Evolutionary conservation across 2,888 invertebrate species (phyloP).

Genomic region (Drosophila kokeensis): DNA sequence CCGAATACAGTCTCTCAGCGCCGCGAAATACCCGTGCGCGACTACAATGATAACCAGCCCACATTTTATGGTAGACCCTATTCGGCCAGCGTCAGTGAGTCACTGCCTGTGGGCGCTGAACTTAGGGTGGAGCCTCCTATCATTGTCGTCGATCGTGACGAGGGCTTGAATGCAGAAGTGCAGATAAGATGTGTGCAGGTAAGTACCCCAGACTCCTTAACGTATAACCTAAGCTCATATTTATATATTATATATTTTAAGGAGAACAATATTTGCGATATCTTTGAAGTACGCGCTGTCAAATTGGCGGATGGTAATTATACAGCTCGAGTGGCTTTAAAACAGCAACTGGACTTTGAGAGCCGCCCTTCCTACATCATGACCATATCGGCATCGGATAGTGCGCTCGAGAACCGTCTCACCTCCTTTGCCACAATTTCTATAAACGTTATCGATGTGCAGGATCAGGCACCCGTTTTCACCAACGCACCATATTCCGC

Average conservation of each 20-base stretch:
- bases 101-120: constrained; percentile 88
- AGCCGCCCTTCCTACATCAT: constrained; percentile 90
- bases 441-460: constrained; percentile 91
- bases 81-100: constrained; percentile 89
- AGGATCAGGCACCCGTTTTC: constrained; percentile 93
- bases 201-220: constrained; percentile 66
- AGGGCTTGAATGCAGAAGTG: constrained; percentile 90
- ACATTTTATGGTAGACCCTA: constrained; percentile 91
- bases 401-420: constrained; percentile 87
- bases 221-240: background rate
- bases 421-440: constrained; percentile 90
- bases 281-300: constrained; percentile 88
- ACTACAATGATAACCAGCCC: constrained; percentile 93
- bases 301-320: constrained; percentile 89
- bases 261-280: constrained; percentile 89
- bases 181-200: constrained; percentile 88
- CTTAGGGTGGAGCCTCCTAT: constrained; percentile 87
- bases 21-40: constrained; percentile 90
- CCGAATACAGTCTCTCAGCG: constrained; percentile 92
- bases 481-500: constrained; percentile 92
- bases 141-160: constrained; percentile 90
- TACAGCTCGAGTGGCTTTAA: constrained; percentile 89
- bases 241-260: constrained; percentile 22
- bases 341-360: constrained; percentile 91
- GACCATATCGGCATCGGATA: constrained; percentile 89